phyloP scores from a whole-genome alignment of 2,113 vertebrate genomes.

The Eulacestoma nigropectus region DNA sequence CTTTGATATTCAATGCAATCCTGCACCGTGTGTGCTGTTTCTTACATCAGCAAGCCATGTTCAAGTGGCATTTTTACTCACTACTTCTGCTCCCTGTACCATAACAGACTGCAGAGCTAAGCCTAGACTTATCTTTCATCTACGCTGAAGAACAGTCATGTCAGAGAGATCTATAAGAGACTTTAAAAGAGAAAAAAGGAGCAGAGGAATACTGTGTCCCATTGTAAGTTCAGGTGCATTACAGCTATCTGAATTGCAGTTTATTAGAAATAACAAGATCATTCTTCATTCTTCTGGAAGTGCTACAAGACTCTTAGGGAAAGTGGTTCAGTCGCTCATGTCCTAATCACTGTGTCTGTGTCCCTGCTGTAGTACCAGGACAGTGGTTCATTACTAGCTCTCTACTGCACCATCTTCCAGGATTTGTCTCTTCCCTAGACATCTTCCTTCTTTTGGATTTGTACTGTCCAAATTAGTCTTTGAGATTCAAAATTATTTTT shows the following conservation, averaged over 20 bases:
- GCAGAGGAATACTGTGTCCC: background rate
- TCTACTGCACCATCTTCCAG: background rate
- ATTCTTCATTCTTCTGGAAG: background rate
- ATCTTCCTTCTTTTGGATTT: background rate
- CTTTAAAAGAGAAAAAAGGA: background rate
- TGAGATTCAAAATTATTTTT: background rate
- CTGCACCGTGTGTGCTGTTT: background rate
- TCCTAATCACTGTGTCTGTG: background rate
- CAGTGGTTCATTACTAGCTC: background rate
- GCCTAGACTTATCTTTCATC: background rate
- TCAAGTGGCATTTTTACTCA: background rate
- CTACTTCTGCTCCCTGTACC: background rate
- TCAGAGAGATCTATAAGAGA: background rate
- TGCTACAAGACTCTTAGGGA: background rate
- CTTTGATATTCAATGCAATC: background rate
- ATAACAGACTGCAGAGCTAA: background rate
- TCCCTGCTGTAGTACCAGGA: background rate
- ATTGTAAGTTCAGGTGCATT: background rate
- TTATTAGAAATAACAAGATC: background rate
- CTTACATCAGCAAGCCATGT: background rate
- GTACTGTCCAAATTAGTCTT: background rate
- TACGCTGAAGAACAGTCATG: background rate
- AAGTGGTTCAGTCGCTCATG: background rate
- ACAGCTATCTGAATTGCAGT: background rate
- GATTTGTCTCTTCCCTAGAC: background rate